Base-by-base conservation (phyloP, 2,113 vertebrate species). In the Misgurnus anguillicaudatus region DNA sequence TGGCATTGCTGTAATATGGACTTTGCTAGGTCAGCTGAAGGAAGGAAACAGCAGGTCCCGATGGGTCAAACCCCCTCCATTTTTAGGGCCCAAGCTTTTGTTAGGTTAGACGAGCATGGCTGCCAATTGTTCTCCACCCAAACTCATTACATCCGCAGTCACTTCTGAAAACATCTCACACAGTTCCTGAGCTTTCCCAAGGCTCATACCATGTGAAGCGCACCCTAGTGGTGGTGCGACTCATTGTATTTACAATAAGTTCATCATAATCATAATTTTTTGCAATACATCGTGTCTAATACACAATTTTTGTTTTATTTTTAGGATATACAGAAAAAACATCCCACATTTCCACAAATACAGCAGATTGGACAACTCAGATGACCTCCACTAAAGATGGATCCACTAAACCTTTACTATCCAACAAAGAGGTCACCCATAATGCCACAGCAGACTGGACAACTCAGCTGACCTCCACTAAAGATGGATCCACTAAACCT, bases 1-100 rank as follows among this genome's bases (percentile, higher is more conserved):
- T 91, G 84, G 86, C 83, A 80, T 62, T 79, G 64, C 85, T 87
- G 85, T 87, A 87, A 87, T 83, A 70, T 86, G 80, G 86, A 88
- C 92, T 90, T 90, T 94, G 94, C 93, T 94, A 92, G 82, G 91
- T 93, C 95, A 95, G 94, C 93, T 92, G 91, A 90, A 95, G 96
- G 95, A 98, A 96, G 96, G 95, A 96, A 96, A 93, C 63, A 53
- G 75, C 91, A 89, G 90, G 91, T 94, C 93, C 94, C 94, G 68
- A 45, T 75, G 89, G 91, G 90, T 89, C 86, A 89, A 80, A 90
- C 90, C 90, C 88, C 70, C 89, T 88, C 93, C 95, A 93, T 94
- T 94, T 94, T 91, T 94, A 95, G 94, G 92, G 91, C 90, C 82
- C 84, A 83, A 90, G 88, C 95, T 94, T 95, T 97, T 96, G 96